Evolutionary conservation across 2,113 vertebrate species (phyloP).

Genomic region (Ptilonorhynchus violaceus): DNA sequence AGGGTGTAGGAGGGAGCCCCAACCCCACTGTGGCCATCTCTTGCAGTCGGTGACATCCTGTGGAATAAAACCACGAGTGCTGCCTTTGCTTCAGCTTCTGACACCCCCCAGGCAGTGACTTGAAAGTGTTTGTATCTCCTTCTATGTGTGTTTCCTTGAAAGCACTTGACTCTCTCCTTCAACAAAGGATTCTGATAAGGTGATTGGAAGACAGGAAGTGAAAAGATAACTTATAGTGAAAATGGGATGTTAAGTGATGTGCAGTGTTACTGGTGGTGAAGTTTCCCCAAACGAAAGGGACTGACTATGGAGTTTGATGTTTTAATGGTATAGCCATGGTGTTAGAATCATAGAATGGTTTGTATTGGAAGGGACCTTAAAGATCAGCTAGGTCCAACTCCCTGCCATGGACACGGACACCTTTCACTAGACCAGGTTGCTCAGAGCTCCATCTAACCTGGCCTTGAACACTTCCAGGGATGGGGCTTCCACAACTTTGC

Average conservation of each 20-base stretch:
- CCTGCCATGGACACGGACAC: not conserved
- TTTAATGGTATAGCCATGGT: not conserved
- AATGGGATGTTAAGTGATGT: not conserved
- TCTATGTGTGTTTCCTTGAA: not conserved
- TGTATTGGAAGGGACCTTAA: not conserved
- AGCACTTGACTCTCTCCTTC: not conserved
- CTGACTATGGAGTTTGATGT: not conserved
- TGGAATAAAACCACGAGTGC: not conserved
- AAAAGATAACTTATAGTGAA: not conserved
- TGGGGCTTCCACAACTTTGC: not conserved
- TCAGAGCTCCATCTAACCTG: not conserved
- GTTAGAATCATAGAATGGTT: not conserved
- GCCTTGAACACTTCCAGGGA: not conserved
- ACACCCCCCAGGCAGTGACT: rapidly evolving
- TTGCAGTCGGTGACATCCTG: not conserved
- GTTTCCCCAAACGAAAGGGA: not conserved
- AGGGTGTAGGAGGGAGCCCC: not conserved
- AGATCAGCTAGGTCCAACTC: not conserved
- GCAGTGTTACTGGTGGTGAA: not conserved
- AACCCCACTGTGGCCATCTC: not conserved
- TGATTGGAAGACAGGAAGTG: not conserved
- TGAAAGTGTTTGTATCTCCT: not conserved
- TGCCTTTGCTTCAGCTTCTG: not conserved
- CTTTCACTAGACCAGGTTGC: not conserved
- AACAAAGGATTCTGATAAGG: rapidly evolving